Conservation (phyloP, 1,140 invertebrate species). For the Pseudomyrmex gracilis region DNA sequence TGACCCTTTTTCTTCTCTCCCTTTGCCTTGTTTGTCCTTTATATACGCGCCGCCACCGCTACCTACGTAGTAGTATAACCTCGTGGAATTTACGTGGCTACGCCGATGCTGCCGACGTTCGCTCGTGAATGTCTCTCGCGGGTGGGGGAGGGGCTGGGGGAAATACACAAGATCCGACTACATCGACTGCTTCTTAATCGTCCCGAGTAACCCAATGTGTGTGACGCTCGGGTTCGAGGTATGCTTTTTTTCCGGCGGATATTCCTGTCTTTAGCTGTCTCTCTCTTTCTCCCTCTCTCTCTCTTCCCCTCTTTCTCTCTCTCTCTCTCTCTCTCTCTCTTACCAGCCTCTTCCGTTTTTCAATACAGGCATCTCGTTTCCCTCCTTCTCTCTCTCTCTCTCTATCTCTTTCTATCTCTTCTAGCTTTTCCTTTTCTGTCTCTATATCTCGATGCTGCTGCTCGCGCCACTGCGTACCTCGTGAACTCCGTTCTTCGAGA, state of each 20-base stretch:
- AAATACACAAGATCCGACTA: slow-evolving; percentile 19
- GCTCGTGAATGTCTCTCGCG: slow-evolving; percentile 29
- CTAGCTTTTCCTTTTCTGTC: neutral
- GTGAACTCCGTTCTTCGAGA: slow-evolving; percentile 33
- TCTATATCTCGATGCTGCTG: slow-evolving; percentile 16
- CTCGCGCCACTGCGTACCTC: slow-evolving; percentile 26
- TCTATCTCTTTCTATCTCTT: slow-evolving; percentile 20
- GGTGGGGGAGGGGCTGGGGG: slow-evolving; percentile 15
- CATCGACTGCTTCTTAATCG: slow-evolving; percentile 46
- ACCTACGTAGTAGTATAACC: slow-evolving; percentile 8
- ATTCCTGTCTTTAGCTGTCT: slow-evolving; percentile 18
- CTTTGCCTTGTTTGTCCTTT: slow-evolving; percentile 10
- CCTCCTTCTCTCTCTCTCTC: too few relatives aligned
- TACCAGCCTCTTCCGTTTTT: neutral
- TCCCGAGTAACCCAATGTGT: slow-evolving; percentile 45
- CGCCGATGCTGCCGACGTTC: slow-evolving; percentile 48
- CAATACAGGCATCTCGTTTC: neutral
- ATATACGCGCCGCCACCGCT: slow-evolving; percentile 5
- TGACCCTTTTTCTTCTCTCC: slow-evolving; percentile 41
- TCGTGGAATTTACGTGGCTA: slow-evolving; percentile 49
- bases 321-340: neutral
- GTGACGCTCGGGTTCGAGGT: slow-evolving; percentile 55
- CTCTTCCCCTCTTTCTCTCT: neutral
- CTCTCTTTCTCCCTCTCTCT: slow-evolving; percentile 9
- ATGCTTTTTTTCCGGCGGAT: slow-evolving; percentile 32